phyloP scores from a whole-genome alignment of 30 jellyfish, hydroid and myxozoan genomes.

The Cassiopea andromeda region DNA sequence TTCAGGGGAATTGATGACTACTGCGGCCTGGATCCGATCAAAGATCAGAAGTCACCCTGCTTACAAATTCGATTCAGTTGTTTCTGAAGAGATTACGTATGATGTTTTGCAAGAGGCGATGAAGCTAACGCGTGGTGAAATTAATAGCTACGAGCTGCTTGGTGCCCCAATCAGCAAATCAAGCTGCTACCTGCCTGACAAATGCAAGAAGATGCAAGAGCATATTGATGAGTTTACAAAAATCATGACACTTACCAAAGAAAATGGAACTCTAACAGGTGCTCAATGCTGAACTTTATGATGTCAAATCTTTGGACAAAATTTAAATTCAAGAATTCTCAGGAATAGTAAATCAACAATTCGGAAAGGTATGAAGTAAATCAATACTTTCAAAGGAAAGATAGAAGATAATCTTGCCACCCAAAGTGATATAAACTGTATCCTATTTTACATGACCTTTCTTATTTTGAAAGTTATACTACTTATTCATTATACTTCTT shows the following conservation, averaged over 20 bases:
- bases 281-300: constrained; percentile 36
- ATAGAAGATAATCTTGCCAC: too few species aligned
- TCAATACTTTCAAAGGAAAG: too few species aligned
- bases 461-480: too few species aligned
- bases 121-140: constrained; percentile 73
- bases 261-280: constrained; percentile 49
- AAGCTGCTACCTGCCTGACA: constrained; percentile 84
- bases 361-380: background rate
- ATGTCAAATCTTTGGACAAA: too few species aligned
- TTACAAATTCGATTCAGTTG: constrained; percentile 90
- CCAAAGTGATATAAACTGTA: too few species aligned
- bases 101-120: constrained; percentile 75
- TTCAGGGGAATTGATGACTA: constrained; percentile 89
- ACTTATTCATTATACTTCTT: too few species aligned
- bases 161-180: constrained; percentile 86
- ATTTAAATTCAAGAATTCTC: background rate
- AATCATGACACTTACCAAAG: constrained; percentile 38
- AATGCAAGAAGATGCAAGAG: constrained; percentile 82
- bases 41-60: constrained; percentile 87
- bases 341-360: background rate
- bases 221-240: constrained; percentile 81
- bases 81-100: constrained; percentile 83
- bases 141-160: constrained; percentile 81
- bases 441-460: too few species aligned
- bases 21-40: constrained; percentile 90